Conservation (phyloP, 2,888 invertebrate species). For the Steinernema hermaphroditum region DNA sequence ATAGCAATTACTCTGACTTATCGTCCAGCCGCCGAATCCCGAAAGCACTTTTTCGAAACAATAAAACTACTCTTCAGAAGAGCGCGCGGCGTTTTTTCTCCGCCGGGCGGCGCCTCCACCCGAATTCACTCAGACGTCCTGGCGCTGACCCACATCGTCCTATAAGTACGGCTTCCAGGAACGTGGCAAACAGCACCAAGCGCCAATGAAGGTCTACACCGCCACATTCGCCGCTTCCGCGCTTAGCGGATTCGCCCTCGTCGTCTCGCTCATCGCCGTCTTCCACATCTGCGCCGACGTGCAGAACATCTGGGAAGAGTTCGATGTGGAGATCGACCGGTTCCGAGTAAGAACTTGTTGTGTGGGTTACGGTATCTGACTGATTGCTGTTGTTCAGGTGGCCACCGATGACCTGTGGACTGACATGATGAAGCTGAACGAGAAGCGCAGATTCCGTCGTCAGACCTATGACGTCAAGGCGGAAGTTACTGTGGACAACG, state of each 20-base stretch:
- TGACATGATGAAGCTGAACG: conserved; percentile 28
- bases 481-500: neutral
- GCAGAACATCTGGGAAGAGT: conserved; percentile 34
- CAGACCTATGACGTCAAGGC: conserved; percentile 20
- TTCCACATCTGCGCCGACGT: conserved; percentile 34
- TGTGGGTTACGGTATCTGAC: too few relatives aligned
- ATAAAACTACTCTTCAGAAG: conserved; percentile 24
- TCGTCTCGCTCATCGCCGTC: conserved; percentile 33
- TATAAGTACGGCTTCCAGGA: neutral
- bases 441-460: conserved; percentile 6
- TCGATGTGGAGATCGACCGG: conserved; percentile 34
- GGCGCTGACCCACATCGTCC: conserved; percentile 19
- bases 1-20: conserved; percentile 19
- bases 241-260: conserved; percentile 33
- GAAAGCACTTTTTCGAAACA: conserved; percentile 25
- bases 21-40: conserved; percentile 2
- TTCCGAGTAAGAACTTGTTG: conserved; percentile 20
- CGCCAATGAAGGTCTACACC: conserved; percentile 37
- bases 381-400: neutral
- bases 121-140: neutral
- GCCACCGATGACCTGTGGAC: conserved; percentile 18
- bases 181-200: too few relatives aligned
- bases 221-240: conserved; percentile 36
- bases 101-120: neutral
- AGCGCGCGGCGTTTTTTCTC: conserved; percentile 13